Percentiles rank a stretch among this genome's conserved stretches.
phyloP scores from a whole-genome alignment of 2,113 vertebrate species.

The Tyto alba region DNA sequence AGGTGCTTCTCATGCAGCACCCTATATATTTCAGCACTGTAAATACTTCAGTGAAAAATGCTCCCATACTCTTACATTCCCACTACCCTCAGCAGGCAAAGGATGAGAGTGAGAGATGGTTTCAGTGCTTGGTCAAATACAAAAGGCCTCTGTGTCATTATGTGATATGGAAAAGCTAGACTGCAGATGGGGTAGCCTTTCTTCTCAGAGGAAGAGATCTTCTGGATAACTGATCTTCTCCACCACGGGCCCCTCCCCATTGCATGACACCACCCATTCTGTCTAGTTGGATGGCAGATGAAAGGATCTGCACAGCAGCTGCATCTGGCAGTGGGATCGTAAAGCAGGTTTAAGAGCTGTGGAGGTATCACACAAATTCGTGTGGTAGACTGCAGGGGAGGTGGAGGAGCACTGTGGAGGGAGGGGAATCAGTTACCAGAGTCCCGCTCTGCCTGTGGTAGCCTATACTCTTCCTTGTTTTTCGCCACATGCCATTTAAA shows the following conservation, averaged over 20 bases:
- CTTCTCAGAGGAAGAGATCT: background rate
- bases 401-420: background rate
- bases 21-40: background rate
- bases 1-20: background rate
- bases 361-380: background rate
- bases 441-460: background rate
- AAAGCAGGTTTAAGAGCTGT: background rate
- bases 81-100: background rate
- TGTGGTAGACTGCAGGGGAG: background rate
- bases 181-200: background rate
- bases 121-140: background rate
- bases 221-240: background rate
- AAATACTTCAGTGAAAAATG: background rate
- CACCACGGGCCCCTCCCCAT: background rate
- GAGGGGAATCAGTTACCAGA: background rate
- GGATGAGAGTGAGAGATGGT: background rate
- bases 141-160: background rate
- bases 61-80: background rate
- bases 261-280: background rate
- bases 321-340: background rate
- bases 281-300: background rate
- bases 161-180: background rate
- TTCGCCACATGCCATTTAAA: background rate
- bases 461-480: background rate
- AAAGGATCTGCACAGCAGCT: conserved; percentile 4